A percentile compares a stretch with the other conserved stretches of the same genome.
These are phyloP conservation scores for human DNA, from an alignment of 2,113 vertebrate genomes.

Conservation along the genomic window GRCh38 chr14:87529001-87529500, in stretches of 20 bases:
- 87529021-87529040: neutral
- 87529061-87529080: too few species aligned
- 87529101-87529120: too few species aligned
- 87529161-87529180: neutral
- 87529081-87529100: neutral
- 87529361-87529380: neutral
- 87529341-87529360: neutral
- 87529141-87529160: neutral
- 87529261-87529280: neutral
- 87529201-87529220: neutral
- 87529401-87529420: neutral
- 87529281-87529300: neutral
- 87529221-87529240: neutral
- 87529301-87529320: neutral
- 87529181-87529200: neutral
- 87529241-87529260: too few species aligned
- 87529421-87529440: neutral
- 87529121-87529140: neutral
- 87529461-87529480: neutral
- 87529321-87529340: neutral
- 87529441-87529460: neutral
- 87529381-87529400: neutral
- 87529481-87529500: accelerated
- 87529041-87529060: neutral
- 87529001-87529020: neutral